Evolutionary conservation across 2,888 invertebrate species (phyloP).

Genomic region (Eumacrocentrus americanus): DNA sequence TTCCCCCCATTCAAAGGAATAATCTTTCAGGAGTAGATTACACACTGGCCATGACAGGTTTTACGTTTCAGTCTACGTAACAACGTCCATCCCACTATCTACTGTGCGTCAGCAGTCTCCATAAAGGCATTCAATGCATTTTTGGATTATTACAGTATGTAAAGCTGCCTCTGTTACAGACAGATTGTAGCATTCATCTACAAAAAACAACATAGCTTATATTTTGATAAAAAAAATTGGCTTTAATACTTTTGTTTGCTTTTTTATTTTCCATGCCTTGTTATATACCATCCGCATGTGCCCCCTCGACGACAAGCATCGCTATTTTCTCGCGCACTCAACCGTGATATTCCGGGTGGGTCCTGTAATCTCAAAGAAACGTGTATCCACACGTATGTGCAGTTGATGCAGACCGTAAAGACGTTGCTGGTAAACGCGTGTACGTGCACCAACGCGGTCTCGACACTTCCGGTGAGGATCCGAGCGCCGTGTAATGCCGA

Average conservation of each 20-base stretch:
- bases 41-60: neutral
- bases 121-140: no score
- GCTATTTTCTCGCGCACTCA: conserved; percentile 9
- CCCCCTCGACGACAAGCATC: neutral
- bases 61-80: neutral
- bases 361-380: conserved; percentile 2
- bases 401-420: conserved; percentile 11
- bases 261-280: neutral
- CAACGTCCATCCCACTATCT: neutral
- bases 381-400: conserved; percentile 6
- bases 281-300: neutral
- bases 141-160: no score
- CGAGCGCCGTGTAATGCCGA: conserved; percentile 26
- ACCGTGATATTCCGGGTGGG: conserved; percentile 5
- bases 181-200: no score
- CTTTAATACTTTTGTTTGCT: neutral
- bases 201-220: no score
- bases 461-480: conserved; percentile 18
- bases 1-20: conserved; percentile 16
- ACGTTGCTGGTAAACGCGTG: conserved; percentile 23
- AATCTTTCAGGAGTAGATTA: conserved; percentile 1
- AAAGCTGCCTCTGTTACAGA: no score
- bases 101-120: neutral
- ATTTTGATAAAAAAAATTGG: no score
- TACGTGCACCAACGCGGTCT: conserved; percentile 23